These are phyloP conservation scores for Halcyon leucocephala DNA, from an alignment of 2,797 vertebrate genomes.

Conservation along the genomic window DNA sequence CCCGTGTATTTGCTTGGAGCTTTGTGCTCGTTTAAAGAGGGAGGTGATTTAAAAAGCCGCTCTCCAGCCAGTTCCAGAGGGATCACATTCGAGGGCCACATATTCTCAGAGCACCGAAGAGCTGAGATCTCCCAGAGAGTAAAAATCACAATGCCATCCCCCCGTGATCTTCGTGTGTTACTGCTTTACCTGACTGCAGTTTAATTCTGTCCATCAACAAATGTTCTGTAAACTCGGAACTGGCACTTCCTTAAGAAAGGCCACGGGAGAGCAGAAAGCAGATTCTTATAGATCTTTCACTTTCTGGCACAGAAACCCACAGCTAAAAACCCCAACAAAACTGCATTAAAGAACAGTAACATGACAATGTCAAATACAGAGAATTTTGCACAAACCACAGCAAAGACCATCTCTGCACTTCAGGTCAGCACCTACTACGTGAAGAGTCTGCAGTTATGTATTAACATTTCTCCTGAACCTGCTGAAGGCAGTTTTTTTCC, in stretches of 20 bases:
- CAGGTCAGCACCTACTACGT: neutral
- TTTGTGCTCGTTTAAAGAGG: neutral
- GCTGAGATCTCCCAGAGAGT: neutral
- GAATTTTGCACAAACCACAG: neutral
- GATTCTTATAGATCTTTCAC: neutral
- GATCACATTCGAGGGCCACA: neutral
- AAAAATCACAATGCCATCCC: neutral
- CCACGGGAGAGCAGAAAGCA: neutral
- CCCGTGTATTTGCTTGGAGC: rapidly evolving
- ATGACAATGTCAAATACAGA: rapidly evolving
- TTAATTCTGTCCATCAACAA: neutral
- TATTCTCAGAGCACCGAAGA: neutral
- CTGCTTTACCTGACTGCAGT: neutral
- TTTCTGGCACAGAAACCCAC: neutral
- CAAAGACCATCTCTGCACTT: neutral
- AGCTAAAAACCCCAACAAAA: neutral
- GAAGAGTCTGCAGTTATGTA: neutral
- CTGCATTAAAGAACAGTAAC: neutral
- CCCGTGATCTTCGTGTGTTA: neutral
- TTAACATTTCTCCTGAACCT: neutral
- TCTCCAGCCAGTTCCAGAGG: neutral
- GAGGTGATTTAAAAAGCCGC: neutral
- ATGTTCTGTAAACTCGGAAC: neutral
- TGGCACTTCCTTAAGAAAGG: neutral
- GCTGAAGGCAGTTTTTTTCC: neutral